A percentile compares a stretch with the other conserved stretches of the same genome.
phyloP scores from a whole-genome alignment of 2,113 vertebrate species.

The Aegypius monachus region DNA sequence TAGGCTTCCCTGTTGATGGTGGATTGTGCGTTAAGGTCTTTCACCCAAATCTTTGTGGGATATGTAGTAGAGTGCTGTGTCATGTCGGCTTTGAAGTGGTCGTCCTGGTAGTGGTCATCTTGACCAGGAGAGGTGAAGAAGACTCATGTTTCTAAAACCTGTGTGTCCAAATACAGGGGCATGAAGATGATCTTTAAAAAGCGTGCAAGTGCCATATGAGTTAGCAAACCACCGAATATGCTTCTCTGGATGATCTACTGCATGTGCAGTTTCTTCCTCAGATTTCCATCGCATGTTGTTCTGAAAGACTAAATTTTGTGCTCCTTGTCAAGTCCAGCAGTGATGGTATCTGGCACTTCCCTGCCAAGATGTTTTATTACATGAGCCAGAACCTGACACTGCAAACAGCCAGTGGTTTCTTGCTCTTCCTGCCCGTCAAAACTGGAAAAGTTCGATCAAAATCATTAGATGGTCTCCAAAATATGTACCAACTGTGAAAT shows the following conservation, averaged over 20 bases:
- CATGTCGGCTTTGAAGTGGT: background rate
- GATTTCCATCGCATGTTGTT: background rate
- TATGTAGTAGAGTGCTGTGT: accelerated
- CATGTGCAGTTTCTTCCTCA: background rate
- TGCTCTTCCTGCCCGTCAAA: background rate
- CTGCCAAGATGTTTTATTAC: background rate
- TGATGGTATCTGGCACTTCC: background rate
- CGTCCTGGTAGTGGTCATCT: background rate
- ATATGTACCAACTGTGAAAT: accelerated
- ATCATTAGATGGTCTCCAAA: background rate
- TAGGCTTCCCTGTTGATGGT: background rate
- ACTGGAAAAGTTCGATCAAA: background rate
- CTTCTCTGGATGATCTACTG: background rate
- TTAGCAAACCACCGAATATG: accelerated
- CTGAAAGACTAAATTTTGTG: background rate
- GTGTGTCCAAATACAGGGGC: background rate
- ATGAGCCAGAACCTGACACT: background rate
- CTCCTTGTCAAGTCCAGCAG: background rate
- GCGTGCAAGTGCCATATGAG: background rate
- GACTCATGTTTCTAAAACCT: background rate
- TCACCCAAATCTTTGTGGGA: background rate
- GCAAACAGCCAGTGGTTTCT: background rate
- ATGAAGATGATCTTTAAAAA: background rate
- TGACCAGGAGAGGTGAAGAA: background rate
- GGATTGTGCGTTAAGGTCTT: background rate